Evolutionary conservation across 2,888 invertebrate species (phyloP), one percentile per base, ranked within the genome.

Genomic region (Nemotelus pantherinus): DNA sequence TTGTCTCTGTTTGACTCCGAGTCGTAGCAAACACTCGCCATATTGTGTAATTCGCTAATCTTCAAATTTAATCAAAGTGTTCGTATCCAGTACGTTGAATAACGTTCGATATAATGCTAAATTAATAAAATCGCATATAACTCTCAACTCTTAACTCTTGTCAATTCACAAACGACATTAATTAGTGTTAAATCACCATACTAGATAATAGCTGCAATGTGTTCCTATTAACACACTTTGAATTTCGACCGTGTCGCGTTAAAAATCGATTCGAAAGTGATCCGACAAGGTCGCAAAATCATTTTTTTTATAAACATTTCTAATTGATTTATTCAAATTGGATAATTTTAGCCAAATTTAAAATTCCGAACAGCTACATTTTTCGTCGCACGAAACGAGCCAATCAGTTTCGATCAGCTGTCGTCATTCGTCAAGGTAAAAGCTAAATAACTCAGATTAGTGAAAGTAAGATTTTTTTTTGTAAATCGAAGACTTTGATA

Each of bases 371-470:
- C 39, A 48, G 63, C 7, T 7, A n/a, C 39, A 7, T 43, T 63
- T 41, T 63, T 43, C 41, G 43, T 43, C 63, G 63, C 2, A 43
- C 63, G n/a, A 72, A 25, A 25, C 25, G 25, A 25, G 25, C 57
- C 47, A 48, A 60, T 74, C 63, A 60, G 25, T 25, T 25, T 74
- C 48, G 63, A 41, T 25, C n/a, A 47, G 39, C 47, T 72, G 58
- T 72, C 72, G 74, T 74, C 48, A 74, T 60, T 41, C 63, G 50
- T 48, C 74, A 74, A 74, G 74, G 74, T 74, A 74, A 74, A 74
- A 74, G 74, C 74, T 2, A 48, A 74, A 74, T 63, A 74, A 25
- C 63, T 63, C 47, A 39, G 63, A 74, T 60, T 74, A 74, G 74
- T 63, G 74, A 74, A 74, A 74, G 74, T 74, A 63, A 63, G 5